Conservation (phyloP, 2,888 invertebrate genomes). For the Mythimna impura region DNA sequence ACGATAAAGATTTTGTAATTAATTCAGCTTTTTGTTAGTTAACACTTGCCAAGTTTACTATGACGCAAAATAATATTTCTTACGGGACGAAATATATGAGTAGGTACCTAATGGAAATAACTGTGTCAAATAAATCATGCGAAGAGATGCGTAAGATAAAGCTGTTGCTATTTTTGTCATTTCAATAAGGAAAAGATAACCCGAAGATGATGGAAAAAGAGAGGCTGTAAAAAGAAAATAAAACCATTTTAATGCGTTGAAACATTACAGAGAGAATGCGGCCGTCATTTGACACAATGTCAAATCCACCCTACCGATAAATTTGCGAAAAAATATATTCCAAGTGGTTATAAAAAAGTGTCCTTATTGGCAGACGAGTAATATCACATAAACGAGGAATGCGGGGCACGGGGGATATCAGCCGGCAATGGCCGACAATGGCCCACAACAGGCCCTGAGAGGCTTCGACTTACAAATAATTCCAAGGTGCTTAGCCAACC, state of each 20-base stretch:
- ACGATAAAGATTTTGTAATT: slow-evolving; percentile 3
- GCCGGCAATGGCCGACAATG: slow-evolving; percentile 21
- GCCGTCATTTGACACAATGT: slow-evolving; percentile 9
- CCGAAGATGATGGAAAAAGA: background rate
- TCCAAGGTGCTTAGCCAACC: slow-evolving; percentile 20
- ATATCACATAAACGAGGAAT: slow-evolving; percentile 25
- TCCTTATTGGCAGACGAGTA: slow-evolving; percentile 22
- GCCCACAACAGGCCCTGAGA: slow-evolving; percentile 15
- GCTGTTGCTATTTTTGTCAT: slow-evolving; percentile 2
- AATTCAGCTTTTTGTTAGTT: slow-evolving; percentile 4
- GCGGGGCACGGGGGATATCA: background rate
- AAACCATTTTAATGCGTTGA: slow-evolving; percentile 3
- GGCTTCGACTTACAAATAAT: slow-evolving; percentile 30
- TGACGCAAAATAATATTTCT: background rate
- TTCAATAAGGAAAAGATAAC: slow-evolving; percentile 21
- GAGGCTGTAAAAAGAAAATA: slow-evolving; percentile 8
- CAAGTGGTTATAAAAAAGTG: slow-evolving; percentile 37
- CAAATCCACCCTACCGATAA: slow-evolving; percentile 12
- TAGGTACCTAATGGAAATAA: background rate
- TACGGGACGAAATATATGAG: background rate
- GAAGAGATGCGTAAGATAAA: background rate
- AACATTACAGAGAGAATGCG: slow-evolving; percentile 1
- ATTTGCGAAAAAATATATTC: slow-evolving; percentile 16
- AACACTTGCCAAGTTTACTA: background rate
- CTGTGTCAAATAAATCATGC: background rate